These are phyloP conservation scores for Exocentrus adspersus DNA, from an alignment of 2,888 invertebrate genomes.

Conservation along the genomic window DNA sequence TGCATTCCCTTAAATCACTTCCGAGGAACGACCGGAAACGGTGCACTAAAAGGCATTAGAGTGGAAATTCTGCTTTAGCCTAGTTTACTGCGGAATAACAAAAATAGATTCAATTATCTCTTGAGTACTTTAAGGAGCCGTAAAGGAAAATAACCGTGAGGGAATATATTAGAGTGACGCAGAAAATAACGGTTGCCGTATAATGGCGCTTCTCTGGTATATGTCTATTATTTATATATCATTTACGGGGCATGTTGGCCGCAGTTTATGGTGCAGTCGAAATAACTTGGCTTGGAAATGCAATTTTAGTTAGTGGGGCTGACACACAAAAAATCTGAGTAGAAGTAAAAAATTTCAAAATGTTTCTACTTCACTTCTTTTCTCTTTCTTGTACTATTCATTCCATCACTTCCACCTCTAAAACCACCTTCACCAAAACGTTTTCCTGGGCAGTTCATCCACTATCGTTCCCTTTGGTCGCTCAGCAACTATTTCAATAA, in stretches of 20 bases:
- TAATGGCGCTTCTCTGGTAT: background rate
- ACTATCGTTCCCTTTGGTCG: too few relatives aligned
- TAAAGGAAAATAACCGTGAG: constrained; percentile 9
- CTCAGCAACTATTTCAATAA: too few relatives aligned
- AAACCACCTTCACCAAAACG: too few relatives aligned
- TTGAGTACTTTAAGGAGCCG: background rate
- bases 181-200: constrained; percentile 4
- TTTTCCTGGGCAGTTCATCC: too few relatives aligned
- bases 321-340: too few relatives aligned
- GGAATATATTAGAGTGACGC: constrained; percentile 1
- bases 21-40: background rate
- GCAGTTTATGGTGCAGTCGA: constrained; percentile 11
- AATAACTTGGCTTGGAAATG: background rate
- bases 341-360: too few relatives aligned
- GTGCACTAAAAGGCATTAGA: background rate
- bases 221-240: constrained; percentile 9
- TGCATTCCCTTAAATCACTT: background rate
- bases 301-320: too few relatives aligned
- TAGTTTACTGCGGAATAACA: background rate
- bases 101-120: constrained; percentile 5
- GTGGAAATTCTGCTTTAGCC: background rate
- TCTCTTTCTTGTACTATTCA: too few relatives aligned
- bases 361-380: too few relatives aligned
- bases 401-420: too few relatives aligned
- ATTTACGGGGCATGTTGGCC: constrained; percentile 6